Evolutionary conservation across 2,797 vertebrate genomes (phyloP), one percentile per base, ranked within the genome.

Genomic region (Sebastes baramenuke): DNA sequence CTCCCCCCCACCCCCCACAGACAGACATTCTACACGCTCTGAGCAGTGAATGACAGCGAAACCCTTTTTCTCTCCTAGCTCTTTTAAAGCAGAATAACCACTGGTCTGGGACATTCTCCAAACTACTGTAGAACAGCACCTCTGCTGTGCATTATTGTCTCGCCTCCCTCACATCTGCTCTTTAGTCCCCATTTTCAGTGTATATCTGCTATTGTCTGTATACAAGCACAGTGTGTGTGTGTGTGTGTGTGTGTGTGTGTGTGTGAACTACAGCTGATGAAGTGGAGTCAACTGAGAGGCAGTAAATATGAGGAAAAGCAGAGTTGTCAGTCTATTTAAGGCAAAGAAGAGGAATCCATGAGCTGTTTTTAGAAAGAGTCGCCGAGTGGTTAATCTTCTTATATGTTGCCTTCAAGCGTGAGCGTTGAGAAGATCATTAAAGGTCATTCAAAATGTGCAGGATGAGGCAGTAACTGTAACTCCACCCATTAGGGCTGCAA

Each of bases 81-180:
- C 82, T 89, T 88, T 87, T 81, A 77, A 82, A 91, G 78, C 83
- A 86, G 83, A 83, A 89, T 80, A 78, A 79, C 70, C 73, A 77
- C 70, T 42, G 67, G 52, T 89, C 91, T 30, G 80, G 94, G 84
- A 84, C 80, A 60, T 93, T 94, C 94, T 92, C 87, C 75, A 79
- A 87, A 75, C 88, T 75, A 75, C 82, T 64, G 86, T 66, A 81
- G 69, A 86, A 84, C 27, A 81, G 87, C 76, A 79, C 81, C 88
- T 89, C 85, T 92, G 77, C 89, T 74, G 77, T 38, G 27, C 77
- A 81, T 52, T 84, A 93, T 91, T 90, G 88, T 93, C 80, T 82
- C 79, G 4, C 71, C 82, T 67, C 67, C 61, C 73, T 25, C 87
- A 81, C 88, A 89, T 83, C 81, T 86, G 87, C 89, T 82, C 80